Evolutionary conservation across 1,140 invertebrate genomes (phyloP).

Genomic region (Musca vetustissima): DNA sequence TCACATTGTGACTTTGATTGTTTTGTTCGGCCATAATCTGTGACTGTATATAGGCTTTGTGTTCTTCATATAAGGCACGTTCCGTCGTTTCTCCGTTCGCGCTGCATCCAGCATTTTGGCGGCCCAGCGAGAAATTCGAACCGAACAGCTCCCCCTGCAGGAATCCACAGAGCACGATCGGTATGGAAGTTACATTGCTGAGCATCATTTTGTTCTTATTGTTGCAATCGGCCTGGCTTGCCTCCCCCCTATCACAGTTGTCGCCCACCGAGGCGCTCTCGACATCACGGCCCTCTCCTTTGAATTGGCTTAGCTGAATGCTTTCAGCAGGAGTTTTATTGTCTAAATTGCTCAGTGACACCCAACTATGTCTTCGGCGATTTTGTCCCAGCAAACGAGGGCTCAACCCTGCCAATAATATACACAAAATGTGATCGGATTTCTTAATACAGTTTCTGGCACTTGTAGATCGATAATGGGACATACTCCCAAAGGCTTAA

Average conservation of each 20-base stretch:
- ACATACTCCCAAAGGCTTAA: too few relatives aligned
- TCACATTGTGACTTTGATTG: conserved; percentile 4
- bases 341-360: conserved; percentile 15
- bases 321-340: neutral
- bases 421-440: conserved; percentile 3
- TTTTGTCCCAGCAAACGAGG: neutral
- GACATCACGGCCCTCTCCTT: neutral
- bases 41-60: neutral
- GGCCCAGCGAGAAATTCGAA: conserved; percentile 37
- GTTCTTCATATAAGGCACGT: neutral
- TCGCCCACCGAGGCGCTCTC: neutral
- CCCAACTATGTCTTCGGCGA: conserved; percentile 10
- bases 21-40: neutral
- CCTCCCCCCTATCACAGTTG: neutral
- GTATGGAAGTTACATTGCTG: conserved; percentile 31
- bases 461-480: neutral
- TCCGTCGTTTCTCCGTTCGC: neutral
- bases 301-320: conserved; percentile 10
- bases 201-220: conserved; percentile 9
- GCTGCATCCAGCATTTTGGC: neutral
- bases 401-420: conserved; percentile 1
- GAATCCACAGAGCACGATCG: conserved; percentile 50
- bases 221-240: neutral
- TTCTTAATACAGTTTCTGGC: conserved; percentile 1
- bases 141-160: conserved; percentile 51